Conservation (phyloP, 2,888 invertebrate species). For the Carabus problematicus region DNA sequence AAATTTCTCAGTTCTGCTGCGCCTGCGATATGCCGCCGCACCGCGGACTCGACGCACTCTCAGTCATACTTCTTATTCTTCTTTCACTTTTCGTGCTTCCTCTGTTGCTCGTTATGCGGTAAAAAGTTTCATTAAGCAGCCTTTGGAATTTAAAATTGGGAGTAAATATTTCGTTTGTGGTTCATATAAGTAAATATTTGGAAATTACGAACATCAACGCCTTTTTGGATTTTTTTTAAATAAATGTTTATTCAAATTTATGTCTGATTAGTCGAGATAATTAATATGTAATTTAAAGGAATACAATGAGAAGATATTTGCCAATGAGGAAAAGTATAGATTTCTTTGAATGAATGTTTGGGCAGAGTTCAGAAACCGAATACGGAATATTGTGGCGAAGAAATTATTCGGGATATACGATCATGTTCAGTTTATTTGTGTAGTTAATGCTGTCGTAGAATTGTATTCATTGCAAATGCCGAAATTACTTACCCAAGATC, state of each 20-base stretch:
- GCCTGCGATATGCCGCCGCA: neutral
- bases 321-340: neutral
- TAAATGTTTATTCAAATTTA: too few relatives aligned
- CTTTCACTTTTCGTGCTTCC: too few relatives aligned
- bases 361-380: neutral
- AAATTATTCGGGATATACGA: neutral
- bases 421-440: neutral
- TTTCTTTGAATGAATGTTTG: neutral
- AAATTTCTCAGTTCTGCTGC: conserved; percentile 25
- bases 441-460: neutral
- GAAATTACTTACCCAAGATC: neutral
- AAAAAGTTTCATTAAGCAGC: too few relatives aligned
- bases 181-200: too few relatives aligned
- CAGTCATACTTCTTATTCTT: neutral
- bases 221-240: too few relatives aligned
- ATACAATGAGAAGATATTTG: too few relatives aligned
- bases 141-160: too few relatives aligned
- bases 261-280: too few relatives aligned
- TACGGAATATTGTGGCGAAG: neutral
- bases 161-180: too few relatives aligned
- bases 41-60: neutral
- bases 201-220: too few relatives aligned
- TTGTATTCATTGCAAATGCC: neutral
- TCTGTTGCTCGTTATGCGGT: too few relatives aligned
- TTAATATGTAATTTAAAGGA: too few relatives aligned